Evolutionary conservation across 2,888 invertebrate species (phyloP), one percentile per base, ranked within the genome.

Genomic region (Amiota communis): DNA sequence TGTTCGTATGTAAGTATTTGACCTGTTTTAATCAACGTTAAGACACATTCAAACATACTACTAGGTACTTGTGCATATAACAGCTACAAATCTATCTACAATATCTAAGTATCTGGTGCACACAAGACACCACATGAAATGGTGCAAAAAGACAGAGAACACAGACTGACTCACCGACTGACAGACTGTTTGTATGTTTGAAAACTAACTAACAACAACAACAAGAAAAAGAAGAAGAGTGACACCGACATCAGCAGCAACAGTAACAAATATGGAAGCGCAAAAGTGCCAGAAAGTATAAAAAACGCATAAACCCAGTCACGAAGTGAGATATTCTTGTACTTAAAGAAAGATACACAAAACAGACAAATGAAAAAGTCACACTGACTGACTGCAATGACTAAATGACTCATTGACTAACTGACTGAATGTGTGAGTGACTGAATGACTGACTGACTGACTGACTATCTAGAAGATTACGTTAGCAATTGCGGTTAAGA

Each of bases 381-480:
- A 10, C 13, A 67, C 51, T 20, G 0, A 17, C 46, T 63, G 47
- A 63, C 63, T 63, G 63, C 2, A 67, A 23, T 20, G 8, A 17
- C 46, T 63, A 15, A 63, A 36, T 63, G 63, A 11, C 46, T 12
- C 11, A 23, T 8, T 23, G 46, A 63, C 12, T 63, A 9, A 36
- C 15, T 63, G 63, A 36, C 46, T 63, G 63, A 23, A 10, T 63
- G 13, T 46, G 15, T 47, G 64, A 48, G 10, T 75, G 75, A 1
- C 15, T 8, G 48, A 13, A 11, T 65, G 17, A 48, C 46, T 48
- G 63, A 46, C 9, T 57, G 65, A 65, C 48, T 65, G 48, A 48
- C 47, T 65, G 65, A 65, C 65, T 83, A 82, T 85, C 84, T 84
- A 72, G 78, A 78, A 83, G 83, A 83, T 83, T 80, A 83, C 84